These are phyloP conservation scores for Polylopha cassiicola DNA, from an alignment of 2,888 invertebrate species.

Conservation along the genomic window DNA sequence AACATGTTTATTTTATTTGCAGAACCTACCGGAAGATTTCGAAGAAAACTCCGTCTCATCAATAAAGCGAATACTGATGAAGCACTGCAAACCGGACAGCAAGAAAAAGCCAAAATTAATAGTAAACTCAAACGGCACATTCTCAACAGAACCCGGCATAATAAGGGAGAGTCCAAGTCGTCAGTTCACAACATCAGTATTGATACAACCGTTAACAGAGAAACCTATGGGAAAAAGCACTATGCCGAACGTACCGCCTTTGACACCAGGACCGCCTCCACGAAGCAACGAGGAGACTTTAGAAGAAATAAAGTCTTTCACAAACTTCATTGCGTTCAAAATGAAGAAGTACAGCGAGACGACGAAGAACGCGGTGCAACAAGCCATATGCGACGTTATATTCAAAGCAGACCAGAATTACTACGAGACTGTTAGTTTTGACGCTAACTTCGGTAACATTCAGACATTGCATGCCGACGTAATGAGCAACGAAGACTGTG, in stretches of 20 bases:
- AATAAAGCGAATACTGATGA: too few species aligned
- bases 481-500: constrained; percentile 3
- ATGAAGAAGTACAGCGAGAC: constrained; percentile 42
- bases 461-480: constrained; percentile 5
- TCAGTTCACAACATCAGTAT: too few species aligned
- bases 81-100: too few species aligned
- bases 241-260: constrained; percentile 1
- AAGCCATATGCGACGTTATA: constrained; percentile 45
- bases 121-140: too few species aligned
- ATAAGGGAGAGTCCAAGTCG: too few species aligned
- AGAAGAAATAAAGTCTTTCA: constrained; percentile 42
- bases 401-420: constrained; percentile 43
- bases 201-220: too few species aligned
- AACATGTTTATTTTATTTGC: too few species aligned
- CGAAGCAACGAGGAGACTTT: constrained; percentile 27
- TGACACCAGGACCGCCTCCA: constrained; percentile 10
- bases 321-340: constrained; percentile 41
- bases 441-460: constrained; percentile 1
- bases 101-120: too few species aligned
- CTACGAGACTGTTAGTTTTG: constrained; percentile 26
- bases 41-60: too few species aligned
- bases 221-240: constrained; percentile 21
- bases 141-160: too few species aligned
- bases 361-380: constrained; percentile 42
- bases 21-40: too few species aligned